Evolutionary conservation across 2,113 vertebrate genomes (phyloP).

Genomic region (Equus quagga): DNA sequence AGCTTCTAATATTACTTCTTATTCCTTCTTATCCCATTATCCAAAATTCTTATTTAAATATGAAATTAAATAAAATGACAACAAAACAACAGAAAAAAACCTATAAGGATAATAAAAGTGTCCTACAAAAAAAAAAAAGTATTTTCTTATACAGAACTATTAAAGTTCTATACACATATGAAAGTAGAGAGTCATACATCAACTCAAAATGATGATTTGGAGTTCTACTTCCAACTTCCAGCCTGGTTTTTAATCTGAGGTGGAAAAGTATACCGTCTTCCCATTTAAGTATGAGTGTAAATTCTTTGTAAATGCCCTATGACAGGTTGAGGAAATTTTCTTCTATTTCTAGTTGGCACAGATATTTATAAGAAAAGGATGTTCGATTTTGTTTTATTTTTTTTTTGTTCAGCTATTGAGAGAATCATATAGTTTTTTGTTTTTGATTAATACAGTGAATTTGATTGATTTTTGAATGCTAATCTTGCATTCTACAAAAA

Average conservation of each 20-base stretch:
- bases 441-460: background rate
- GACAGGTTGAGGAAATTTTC: background rate
- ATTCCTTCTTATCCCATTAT: background rate
- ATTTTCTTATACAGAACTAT: background rate
- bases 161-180: background rate
- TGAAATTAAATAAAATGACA: slow-evolving; percentile 9
- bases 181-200: background rate
- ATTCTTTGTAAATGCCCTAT: background rate
- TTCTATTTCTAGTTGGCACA: background rate
- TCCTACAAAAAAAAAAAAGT: background rate
- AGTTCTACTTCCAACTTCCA: background rate
- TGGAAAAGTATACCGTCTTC: background rate
- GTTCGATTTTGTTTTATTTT: background rate
- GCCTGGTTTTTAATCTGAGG: background rate
- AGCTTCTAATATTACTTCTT: background rate
- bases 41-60: background rate
- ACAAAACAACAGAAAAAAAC: background rate
- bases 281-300: background rate
- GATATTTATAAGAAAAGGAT: background rate
- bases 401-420: background rate
- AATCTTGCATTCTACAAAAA: slow-evolving; percentile 4
- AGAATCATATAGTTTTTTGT: background rate
- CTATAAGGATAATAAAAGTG: background rate
- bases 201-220: background rate
- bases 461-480: slow-evolving; percentile 29